Percentiles rank a stretch among this genome's conserved stretches.
Conservation (phyloP, 1,140 invertebrate species). For the Chrysoperla carnea region DNA sequence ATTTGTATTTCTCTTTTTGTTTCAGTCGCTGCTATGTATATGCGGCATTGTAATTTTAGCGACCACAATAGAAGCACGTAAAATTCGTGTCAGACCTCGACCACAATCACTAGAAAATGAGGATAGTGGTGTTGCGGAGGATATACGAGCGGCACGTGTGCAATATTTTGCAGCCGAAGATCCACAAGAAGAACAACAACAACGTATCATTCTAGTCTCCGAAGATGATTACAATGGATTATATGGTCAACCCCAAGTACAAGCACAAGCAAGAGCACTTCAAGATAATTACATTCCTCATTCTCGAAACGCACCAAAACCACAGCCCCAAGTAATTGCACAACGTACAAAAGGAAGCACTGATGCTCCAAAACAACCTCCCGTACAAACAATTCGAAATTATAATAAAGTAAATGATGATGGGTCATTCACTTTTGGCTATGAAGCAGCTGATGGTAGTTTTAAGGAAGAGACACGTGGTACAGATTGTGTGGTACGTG, state of each 20-base stretch:
- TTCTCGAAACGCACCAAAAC: constrained; percentile 9
- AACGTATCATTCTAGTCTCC: constrained; percentile 18
- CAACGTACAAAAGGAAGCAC: constrained; percentile 34
- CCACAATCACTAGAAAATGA: constrained; percentile 16
- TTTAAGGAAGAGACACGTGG: constrained; percentile 78
- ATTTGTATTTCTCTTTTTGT: no score
- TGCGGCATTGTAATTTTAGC: constrained; percentile 2
- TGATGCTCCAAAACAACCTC: constrained; percentile 48
- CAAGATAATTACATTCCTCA: constrained; percentile 16
- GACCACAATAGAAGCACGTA: constrained; percentile 11
- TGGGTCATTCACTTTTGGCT: constrained; percentile 74
- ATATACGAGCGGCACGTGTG: constrained; percentile 6
- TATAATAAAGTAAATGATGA: constrained; percentile 71
- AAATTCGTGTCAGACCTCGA: constrained; percentile 15
- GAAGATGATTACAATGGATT: constrained; percentile 23
- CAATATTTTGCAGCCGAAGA: constrained; percentile 20
- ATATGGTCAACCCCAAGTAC: constrained; percentile 19
- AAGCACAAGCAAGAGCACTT: constrained; percentile 8
- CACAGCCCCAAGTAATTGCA: constrained; percentile 17
- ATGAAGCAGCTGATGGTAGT: constrained; percentile 74
- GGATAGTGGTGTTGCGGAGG: constrained; percentile 2
- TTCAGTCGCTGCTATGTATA: no score
- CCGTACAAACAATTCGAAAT: constrained; percentile 60
- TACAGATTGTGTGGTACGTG: constrained; percentile 69
- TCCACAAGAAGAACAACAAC: constrained; percentile 16